Conservation (phyloP, 2,113 vertebrate genomes). For the Malurus cyaneus region DNA sequence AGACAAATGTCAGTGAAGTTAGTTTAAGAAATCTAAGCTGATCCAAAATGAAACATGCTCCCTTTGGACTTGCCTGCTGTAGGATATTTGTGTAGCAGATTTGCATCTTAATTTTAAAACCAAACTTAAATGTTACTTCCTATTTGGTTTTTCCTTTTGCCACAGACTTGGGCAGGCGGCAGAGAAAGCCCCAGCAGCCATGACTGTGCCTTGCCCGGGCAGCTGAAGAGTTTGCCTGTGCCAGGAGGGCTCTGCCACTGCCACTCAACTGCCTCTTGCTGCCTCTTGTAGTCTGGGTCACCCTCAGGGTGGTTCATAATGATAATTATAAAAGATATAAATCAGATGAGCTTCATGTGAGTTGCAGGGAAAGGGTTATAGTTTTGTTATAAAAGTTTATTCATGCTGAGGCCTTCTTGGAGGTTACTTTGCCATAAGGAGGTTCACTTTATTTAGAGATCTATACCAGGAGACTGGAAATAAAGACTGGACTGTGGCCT, state of each 20-base stretch:
- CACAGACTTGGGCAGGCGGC: rapidly evolving
- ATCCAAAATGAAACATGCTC: slow-evolving; percentile 34
- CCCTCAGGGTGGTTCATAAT: neutral
- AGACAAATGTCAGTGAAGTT: slow-evolving; percentile 47
- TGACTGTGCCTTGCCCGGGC: neutral
- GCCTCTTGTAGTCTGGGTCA: neutral
- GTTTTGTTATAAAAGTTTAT: neutral
- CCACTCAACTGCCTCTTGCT: neutral
- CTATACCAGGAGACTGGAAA: neutral
- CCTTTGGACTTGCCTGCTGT: neutral
- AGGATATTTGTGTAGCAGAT: slow-evolving; percentile 34
- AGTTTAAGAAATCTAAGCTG: slow-evolving; percentile 26
- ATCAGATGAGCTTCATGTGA: neutral
- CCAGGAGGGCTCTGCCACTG: neutral
- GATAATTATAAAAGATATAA: neutral
- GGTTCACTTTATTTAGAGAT: neutral
- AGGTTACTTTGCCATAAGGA: neutral
- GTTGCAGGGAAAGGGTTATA: neutral
- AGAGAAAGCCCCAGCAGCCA: rapidly evolving
- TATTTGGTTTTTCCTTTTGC: slow-evolving; percentile 2
- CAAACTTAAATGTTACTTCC: slow-evolving; percentile 32
- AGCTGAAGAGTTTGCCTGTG: neutral
- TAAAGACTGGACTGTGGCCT: neutral
- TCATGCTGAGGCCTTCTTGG: neutral
- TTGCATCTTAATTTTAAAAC: slow-evolving; percentile 59